Percentiles rank a stretch among this genome's conserved stretches.
Evolutionary conservation across 2,113 vertebrate genomes (phyloP).

Genomic region (Melanocharis versteri): DNA sequence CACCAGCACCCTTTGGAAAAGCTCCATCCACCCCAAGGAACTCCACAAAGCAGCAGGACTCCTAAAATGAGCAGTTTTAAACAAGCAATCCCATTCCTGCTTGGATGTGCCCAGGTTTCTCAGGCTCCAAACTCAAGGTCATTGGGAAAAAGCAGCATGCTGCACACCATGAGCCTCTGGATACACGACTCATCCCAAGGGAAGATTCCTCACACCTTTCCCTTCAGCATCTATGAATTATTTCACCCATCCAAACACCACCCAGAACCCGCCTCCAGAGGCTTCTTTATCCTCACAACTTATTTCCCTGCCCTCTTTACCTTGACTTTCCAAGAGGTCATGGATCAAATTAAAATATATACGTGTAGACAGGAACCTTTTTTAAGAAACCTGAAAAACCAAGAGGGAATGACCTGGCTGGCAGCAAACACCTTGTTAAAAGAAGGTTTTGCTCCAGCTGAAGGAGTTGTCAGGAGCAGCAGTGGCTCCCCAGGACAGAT

Average conservation of each 20-base stretch:
- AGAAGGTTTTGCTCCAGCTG: background rate
- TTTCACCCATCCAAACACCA: background rate
- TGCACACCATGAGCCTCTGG: background rate
- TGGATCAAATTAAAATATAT: background rate
- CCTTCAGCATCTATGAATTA: background rate
- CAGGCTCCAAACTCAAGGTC: conserved; percentile 24
- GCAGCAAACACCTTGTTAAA: background rate
- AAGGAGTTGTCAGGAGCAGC: background rate
- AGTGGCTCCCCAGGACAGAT: background rate
- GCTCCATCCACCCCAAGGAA: background rate
- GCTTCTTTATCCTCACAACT: background rate
- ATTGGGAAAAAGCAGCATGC: background rate
- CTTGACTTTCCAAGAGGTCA: background rate
- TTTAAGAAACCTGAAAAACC: background rate
- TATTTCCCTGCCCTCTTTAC: background rate
- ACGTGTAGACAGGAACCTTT: background rate
- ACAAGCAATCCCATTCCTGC: background rate
- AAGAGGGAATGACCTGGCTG: background rate
- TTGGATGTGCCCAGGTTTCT: background rate
- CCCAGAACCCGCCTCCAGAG: background rate
- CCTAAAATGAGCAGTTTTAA: background rate
- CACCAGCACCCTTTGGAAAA: background rate
- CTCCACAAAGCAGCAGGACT: background rate
- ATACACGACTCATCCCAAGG: background rate
- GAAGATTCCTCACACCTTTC: background rate